Evolutionary conservation across 2,113 vertebrate genomes (phyloP).

Genomic region (Vulpes vulpes): DNA sequence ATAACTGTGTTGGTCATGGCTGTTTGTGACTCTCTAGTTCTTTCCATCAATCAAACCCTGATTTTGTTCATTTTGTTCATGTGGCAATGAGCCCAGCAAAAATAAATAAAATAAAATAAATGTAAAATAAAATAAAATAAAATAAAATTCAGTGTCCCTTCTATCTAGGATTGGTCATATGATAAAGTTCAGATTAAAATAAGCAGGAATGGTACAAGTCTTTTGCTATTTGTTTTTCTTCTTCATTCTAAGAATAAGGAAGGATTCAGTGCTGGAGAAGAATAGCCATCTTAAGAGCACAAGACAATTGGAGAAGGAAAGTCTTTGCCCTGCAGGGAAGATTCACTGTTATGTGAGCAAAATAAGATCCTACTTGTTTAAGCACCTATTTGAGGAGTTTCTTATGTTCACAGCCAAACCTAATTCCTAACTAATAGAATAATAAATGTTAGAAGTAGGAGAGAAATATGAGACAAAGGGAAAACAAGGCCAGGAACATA

Average conservation of each 20-base stretch:
- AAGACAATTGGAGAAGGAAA: neutral
- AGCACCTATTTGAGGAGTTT: neutral
- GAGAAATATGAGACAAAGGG: conserved; percentile 4
- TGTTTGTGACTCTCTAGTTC: neutral
- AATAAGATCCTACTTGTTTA: neutral
- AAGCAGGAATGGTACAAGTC: neutral
- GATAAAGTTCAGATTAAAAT: neutral
- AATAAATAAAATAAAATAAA: neutral
- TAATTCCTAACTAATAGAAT: conserved; percentile 33
- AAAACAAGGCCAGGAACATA: neutral
- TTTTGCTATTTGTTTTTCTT: conserved; percentile 11
- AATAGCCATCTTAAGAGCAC: neutral
- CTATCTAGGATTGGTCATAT: neutral
- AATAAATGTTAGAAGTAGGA: neutral
- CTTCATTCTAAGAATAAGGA: neutral
- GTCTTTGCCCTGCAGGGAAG: neutral
- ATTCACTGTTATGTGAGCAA: neutral
- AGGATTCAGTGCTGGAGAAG: neutral
- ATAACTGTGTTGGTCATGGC: neutral
- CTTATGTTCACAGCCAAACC: neutral
- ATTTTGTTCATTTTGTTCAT: conserved; percentile 53
- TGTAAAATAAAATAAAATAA: too few relatives aligned
- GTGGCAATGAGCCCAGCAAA: neutral
- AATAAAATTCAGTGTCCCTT: neutral
- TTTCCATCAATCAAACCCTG: neutral